A percentile compares a stretch with the other conserved stretches of the same genome.
Conservation (phyloP, 2,888 invertebrate species). For the Drosophila formosana region DNA sequence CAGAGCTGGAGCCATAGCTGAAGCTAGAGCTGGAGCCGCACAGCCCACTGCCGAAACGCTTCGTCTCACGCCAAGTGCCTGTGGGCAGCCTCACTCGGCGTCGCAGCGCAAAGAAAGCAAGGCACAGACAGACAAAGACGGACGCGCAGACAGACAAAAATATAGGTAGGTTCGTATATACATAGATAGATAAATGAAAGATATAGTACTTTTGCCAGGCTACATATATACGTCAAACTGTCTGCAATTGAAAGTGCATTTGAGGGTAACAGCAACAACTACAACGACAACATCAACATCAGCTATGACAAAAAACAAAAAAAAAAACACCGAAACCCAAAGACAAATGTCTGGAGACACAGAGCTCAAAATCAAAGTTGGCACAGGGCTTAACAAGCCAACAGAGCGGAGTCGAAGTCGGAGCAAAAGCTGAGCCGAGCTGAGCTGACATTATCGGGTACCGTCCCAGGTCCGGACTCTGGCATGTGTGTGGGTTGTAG, state of each 20-base stretch:
- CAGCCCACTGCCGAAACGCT: slow-evolving; percentile 67
- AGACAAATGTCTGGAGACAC: slow-evolving; percentile 75
- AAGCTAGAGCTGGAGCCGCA: slow-evolving; percentile 36
- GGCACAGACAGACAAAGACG: slow-evolving; percentile 28
- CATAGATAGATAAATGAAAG: slow-evolving; percentile 74
- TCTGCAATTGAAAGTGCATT: slow-evolving; percentile 79
- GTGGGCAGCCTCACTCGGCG: slow-evolving; percentile 63
- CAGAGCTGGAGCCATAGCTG: slow-evolving; percentile 33
- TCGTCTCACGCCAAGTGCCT: slow-evolving; percentile 72
- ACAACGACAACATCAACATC: slow-evolving; percentile 31
- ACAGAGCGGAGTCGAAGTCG: slow-evolving; percentile 30
- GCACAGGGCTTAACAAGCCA: slow-evolving; percentile 75
- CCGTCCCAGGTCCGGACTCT: slow-evolving; percentile 45
- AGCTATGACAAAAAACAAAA: slow-evolving; percentile 37
- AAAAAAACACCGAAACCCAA: slow-evolving; percentile 32
- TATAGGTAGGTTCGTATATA: slow-evolving; percentile 53
- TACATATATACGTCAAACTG: slow-evolving; percentile 74
- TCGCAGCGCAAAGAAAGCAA: slow-evolving; percentile 65
- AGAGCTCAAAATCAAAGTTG: slow-evolving; percentile 73
- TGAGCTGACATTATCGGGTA: slow-evolving; percentile 71
- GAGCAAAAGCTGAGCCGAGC: slow-evolving; percentile 57
- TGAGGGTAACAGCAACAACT: slow-evolving; percentile 63
- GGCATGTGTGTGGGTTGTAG: slow-evolving; percentile 70
- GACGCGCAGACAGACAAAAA: slow-evolving; percentile 33
- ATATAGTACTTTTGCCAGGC: slow-evolving; percentile 71